Evolutionary conservation across 2,888 invertebrate genomes (phyloP).

Genomic region (Micropterix aruncella): DNA sequence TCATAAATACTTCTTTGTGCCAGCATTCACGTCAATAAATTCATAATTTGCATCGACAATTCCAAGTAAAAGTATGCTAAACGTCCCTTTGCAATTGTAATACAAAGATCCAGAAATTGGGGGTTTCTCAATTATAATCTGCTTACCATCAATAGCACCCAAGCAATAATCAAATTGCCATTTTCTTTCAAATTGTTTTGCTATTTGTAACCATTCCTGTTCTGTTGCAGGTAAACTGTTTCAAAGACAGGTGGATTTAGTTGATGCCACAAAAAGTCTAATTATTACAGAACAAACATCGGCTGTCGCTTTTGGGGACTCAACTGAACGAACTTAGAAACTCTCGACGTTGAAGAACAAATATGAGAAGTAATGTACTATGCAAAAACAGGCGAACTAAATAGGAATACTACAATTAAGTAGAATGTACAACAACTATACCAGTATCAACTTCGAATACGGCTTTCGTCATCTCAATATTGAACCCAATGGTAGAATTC

Average conservation of each 20-base stretch:
- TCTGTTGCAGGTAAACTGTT: constrained; percentile 10
- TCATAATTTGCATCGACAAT: constrained; percentile 13
- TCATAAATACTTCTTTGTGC: constrained; percentile 11
- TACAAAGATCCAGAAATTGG: constrained; percentile 7
- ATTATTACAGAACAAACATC: background rate
- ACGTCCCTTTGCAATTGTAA: constrained; percentile 11
- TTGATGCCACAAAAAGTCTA: background rate
- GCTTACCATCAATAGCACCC: constrained; percentile 12
- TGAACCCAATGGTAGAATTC: background rate
- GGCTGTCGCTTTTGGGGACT: background rate
- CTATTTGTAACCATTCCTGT: no score
- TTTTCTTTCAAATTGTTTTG: no score
- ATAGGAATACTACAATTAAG: background rate
- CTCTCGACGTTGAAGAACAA: background rate
- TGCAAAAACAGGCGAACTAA: background rate
- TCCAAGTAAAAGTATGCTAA: constrained; percentile 10
- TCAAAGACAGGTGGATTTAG: constrained; percentile 9
- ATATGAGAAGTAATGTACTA: background rate
- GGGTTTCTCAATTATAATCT: constrained; percentile 11
- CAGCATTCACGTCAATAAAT: constrained; percentile 11
- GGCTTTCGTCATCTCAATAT: background rate
- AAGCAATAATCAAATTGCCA: constrained; percentile 12
- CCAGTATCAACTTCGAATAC: background rate
- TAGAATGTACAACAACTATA: background rate
- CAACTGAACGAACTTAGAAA: background rate